Evolutionary conservation across 2,797 vertebrate species (phyloP).

Genomic region (Halcyon chelicuti): DNA sequence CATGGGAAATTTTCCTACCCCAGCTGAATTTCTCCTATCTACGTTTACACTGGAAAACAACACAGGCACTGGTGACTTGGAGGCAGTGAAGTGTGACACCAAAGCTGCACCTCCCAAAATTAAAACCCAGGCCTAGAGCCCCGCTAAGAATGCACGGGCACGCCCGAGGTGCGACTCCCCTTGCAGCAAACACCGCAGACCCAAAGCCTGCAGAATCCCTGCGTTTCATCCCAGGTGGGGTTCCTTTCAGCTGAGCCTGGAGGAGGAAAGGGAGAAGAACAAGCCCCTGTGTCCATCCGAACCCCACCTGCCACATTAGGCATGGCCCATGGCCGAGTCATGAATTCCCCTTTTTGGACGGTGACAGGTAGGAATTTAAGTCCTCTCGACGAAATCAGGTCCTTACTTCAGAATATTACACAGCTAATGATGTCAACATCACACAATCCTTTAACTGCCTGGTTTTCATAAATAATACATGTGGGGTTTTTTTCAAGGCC

Average conservation of each 20-base stretch:
- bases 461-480: neutral
- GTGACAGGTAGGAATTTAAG: rapidly evolving
- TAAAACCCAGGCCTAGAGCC: neutral
- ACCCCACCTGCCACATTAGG: rapidly evolving
- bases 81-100: neutral
- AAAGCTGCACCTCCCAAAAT: rapidly evolving
- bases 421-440: neutral
- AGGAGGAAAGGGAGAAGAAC: neutral
- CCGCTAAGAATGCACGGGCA: neutral
- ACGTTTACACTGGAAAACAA: neutral
- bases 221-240: rapidly evolving
- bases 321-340: rapidly evolving
- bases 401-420: neutral
- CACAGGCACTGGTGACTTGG: no score
- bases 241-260: neutral
- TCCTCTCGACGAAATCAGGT: neutral
- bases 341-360: neutral
- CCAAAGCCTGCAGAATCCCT: neutral
- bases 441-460: neutral
- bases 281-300: rapidly evolving
- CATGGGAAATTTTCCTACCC: neutral
- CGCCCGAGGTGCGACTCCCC: rapidly evolving
- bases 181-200: neutral
- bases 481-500: neutral
- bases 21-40: neutral